Base-by-base conservation (phyloP, 1,140 invertebrate genomes). In the Tetramorium simillimum region DNA sequence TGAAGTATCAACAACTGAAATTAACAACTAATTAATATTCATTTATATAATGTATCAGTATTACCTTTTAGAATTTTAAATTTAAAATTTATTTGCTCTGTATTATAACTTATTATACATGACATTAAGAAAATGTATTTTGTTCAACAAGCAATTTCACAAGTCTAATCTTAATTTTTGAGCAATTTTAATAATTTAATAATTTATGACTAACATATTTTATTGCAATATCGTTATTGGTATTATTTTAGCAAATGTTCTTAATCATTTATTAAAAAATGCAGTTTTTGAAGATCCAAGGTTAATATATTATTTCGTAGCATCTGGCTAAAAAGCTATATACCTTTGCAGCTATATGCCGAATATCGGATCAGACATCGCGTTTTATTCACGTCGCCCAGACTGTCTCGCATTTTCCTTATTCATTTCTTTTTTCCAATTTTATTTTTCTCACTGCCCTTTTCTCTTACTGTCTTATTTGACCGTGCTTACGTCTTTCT, bases 341-440 rank as follows among this genome's bases (percentile, higher is more conserved):
- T 82, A 73, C 1, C 28, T 75, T 21, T 72, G 37, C 51, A 62
- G 28, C 3, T 33, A 33, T 33, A 33, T 33, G 33, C 37, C 40
- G 40, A 73, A 73, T 9, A 18, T 46, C 80, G 69, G 18, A 67
- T 73, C 24, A 49, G 53, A 75, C 58, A n/a, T 49, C 53, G 53
- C 69, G 46, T 84, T 84, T 84, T 84, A 84, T 84, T 84, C 53
- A 40, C 53, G 69, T 84, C 53, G 49, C 51, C 40, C 53, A 84
- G 24, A 73, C 40, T 37, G 53, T 84, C 69, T 84, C 40, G 69
- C 24, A 60, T 46, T 49, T 73, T 37, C 9, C 9, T 82, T 82
- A 82, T 82, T 65, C 10, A 67, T 76, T 33, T 51, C 5, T 51
- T 37, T 58, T 56, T 10, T 63, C 46, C 58, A 62, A 24, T 28